phyloP scores from a whole-genome alignment of 2,797 vertebrate genomes.

The Sebastes baramenuke region DNA sequence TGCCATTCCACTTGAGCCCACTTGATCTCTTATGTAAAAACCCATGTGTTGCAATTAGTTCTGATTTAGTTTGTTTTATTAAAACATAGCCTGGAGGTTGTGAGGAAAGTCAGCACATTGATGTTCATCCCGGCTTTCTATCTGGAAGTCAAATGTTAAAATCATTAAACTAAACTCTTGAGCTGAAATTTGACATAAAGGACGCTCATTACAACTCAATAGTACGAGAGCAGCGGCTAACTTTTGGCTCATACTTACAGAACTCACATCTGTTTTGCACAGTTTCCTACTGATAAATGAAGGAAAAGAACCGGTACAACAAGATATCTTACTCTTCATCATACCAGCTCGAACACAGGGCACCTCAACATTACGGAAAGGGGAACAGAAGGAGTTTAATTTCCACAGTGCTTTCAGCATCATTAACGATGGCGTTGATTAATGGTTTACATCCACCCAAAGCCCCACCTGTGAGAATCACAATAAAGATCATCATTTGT shows the following conservation, averaged over 20 bases:
- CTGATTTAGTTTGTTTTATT: conserved; percentile 66
- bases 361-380: conserved; percentile 62
- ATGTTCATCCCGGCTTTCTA: conserved; percentile 12
- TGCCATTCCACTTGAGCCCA: conserved; percentile 51
- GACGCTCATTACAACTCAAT: neutral
- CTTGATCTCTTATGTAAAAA: conserved; percentile 62
- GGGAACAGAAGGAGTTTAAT: conserved; percentile 71
- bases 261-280: neutral
- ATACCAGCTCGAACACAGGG: conserved; percentile 50
- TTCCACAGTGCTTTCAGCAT: conserved; percentile 73
- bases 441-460: conserved; percentile 74
- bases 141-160: conserved; percentile 43
- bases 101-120: conserved; percentile 19
- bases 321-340: conserved; percentile 31
- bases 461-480: conserved; percentile 78
- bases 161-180: conserved; percentile 28
- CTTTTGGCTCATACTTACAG: neutral
- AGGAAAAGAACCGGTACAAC: neutral
- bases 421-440: conserved; percentile 83
- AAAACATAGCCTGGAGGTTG: conserved; percentile 59
- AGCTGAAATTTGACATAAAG: conserved; percentile 12
- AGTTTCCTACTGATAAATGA: neutral
- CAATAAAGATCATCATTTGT: conserved; percentile 74
- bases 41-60: conserved; percentile 59
- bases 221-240: neutral